Percentiles rank a stretch among this genome's conserved stretches.
Conservation (phyloP, 2,113 vertebrate genomes). For the Nansenia antarctica region DNA sequence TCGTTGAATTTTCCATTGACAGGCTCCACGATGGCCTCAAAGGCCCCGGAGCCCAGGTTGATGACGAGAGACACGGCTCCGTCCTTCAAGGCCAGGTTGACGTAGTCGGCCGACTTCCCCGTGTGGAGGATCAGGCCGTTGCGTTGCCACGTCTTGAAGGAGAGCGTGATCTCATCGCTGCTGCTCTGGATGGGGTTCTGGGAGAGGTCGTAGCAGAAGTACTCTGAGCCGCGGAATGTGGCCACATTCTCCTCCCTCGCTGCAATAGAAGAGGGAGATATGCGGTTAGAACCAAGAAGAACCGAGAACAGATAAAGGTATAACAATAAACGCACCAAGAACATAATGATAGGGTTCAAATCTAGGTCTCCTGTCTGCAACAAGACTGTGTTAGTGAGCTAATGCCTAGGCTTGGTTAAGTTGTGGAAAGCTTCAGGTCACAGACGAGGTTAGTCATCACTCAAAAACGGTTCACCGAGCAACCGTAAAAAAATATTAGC, state of each 20-base stretch:
- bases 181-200: slow-evolving; percentile 99
- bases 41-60: slow-evolving; percentile 97
- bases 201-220: slow-evolving; percentile 97
- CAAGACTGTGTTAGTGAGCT: too few species aligned
- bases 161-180: slow-evolving; percentile 97
- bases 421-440: too few species aligned
- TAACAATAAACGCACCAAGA: too few species aligned
- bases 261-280: slow-evolving; percentile 46
- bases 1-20: slow-evolving; percentile 98
- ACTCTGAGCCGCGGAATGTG: slow-evolving; percentile 96
- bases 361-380: too few species aligned
- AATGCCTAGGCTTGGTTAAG: too few species aligned
- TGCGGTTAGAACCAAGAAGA: background rate
- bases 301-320: background rate
- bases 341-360: too few species aligned
- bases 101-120: slow-evolving; percentile 97
- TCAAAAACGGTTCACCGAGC: too few species aligned
- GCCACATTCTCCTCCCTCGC: slow-evolving; percentile 95
- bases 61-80: slow-evolving; percentile 96
- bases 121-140: slow-evolving; percentile 98
- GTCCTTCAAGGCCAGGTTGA: slow-evolving; percentile 97
- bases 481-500: too few species aligned
- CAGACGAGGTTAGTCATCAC: too few species aligned
- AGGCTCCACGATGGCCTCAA: slow-evolving; percentile 97
- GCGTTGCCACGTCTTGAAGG: slow-evolving; percentile 97